Base-by-base conservation (phyloP, 1,140 invertebrate genomes). In the Dendrolimus kikuchii region DNA sequence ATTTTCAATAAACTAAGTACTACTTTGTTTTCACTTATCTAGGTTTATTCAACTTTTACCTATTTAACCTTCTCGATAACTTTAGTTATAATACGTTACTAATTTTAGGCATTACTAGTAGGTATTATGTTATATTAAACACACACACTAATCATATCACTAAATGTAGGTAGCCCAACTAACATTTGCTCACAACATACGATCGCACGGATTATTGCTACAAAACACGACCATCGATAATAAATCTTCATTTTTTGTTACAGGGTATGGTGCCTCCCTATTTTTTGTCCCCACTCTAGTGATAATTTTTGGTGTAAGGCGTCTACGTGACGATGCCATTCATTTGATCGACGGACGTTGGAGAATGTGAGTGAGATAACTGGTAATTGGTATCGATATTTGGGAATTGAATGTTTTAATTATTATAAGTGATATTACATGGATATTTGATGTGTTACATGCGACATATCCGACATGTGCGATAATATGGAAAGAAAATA, bases 191-290 rank as follows among this genome's bases (percentile, higher is more conserved):
- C 52, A 60, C 60, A 61, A 53, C 51, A 58, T 57, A 56, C 63
- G 52, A 61, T 50, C 52, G 5, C 53, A 51, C 64, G 66, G 64
- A 68, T 66, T 66, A 59, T 55, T 59, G 68, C 66, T 71, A 68
- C 49, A 55, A 54, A 53, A 62, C 62, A 55, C 40, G 59, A 53
- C 51, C 42, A 43, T 71, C 58, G 64, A 66, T 70, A 74, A 81
- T 84, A 81, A 84, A 81, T 84, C 76, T 73, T 74, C 48, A 66
- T 78, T 81, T 81, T 79, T 74, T 81, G 77, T 76, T 75, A 50
- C 68, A 79, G 78, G 69, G 60, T 60, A 49, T 58, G 68, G 73
- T 65, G 59, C 78, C 77, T 74, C 76, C 77, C 77, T 66, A 66
- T 64, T 80, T 80, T 74, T 80, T 74, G 67, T 53, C 57, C 53